Evolutionary conservation across 1,140 invertebrate genomes (phyloP).

Genomic region (Trichoplusia ni): DNA sequence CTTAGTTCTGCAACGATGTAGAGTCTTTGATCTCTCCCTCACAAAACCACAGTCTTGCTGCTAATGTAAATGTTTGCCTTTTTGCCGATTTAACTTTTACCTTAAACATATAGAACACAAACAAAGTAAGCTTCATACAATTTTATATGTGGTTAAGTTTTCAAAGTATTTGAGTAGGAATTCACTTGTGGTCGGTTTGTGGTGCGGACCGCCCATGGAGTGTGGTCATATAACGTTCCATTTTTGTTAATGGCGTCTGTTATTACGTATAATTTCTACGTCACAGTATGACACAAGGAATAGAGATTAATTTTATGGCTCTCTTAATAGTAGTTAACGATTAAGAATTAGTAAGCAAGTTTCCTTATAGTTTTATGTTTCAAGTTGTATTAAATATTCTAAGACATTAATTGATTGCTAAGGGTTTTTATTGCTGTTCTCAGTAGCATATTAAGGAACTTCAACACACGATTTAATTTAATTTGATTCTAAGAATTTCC

Average conservation of each 20-base stretch:
- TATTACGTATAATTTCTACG: no score
- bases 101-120: neutral
- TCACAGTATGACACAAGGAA: slow-evolving; percentile 23
- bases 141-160: slow-evolving; percentile 12
- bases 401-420: neutral
- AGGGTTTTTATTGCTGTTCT: no score
- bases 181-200: slow-evolving; percentile 24
- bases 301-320: slow-evolving; percentile 18
- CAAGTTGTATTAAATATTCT: neutral
- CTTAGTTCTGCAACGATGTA: no score
- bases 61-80: slow-evolving; percentile 10
- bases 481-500: no score
- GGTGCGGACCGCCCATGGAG: slow-evolving; percentile 20
- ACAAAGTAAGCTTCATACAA: neutral
- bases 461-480: no score
- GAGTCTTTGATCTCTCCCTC: no score
- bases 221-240: slow-evolving; percentile 19
- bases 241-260: slow-evolving; percentile 24
- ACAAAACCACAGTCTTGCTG: neutral
- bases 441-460: no score
- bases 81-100: slow-evolving; percentile 5
- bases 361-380: neutral
- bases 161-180: slow-evolving; percentile 22
- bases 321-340: neutral
- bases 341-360: neutral